Evolutionary conservation across 53 echinoderm and acorn worm genomes (phyloP).

Genomic region (Echinometra lucunter): DNA sequence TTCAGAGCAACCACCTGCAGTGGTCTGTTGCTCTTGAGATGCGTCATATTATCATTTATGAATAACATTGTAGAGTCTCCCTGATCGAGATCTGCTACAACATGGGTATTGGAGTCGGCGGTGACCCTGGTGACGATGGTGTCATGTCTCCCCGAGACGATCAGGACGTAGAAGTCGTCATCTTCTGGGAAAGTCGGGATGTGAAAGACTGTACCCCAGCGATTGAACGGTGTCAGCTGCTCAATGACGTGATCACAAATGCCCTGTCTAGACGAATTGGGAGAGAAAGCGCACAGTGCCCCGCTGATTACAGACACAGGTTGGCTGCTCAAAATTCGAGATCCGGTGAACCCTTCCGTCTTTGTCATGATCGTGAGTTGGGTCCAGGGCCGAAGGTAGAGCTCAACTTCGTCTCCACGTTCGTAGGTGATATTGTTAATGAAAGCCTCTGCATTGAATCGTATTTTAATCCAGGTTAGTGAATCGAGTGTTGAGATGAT

Average conservation of each 20-base stretch:
- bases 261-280: neutral
- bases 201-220: neutral
- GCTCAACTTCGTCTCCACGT: neutral
- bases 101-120: no score
- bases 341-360: neutral
- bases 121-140: neutral
- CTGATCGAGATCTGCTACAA: neutral
- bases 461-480: neutral
- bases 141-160: neutral
- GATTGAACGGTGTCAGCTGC: neutral
- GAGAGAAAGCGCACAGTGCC: neutral
- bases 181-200: neutral
- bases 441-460: neutral
- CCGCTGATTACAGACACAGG: neutral
- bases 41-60: neutral
- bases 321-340: neutral
- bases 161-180: neutral
- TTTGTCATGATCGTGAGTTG: neutral
- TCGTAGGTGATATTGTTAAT: neutral
- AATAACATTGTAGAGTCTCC: neutral
- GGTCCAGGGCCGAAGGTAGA: neutral
- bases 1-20: neutral
- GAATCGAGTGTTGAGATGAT: neutral
- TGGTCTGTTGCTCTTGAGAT: neutral
- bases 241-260: neutral